A percentile compares a stretch with the other conserved stretches of the same genome.
Conservation (phyloP, 2,113 vertebrate species). For the Pterocles gutturalis region DNA sequence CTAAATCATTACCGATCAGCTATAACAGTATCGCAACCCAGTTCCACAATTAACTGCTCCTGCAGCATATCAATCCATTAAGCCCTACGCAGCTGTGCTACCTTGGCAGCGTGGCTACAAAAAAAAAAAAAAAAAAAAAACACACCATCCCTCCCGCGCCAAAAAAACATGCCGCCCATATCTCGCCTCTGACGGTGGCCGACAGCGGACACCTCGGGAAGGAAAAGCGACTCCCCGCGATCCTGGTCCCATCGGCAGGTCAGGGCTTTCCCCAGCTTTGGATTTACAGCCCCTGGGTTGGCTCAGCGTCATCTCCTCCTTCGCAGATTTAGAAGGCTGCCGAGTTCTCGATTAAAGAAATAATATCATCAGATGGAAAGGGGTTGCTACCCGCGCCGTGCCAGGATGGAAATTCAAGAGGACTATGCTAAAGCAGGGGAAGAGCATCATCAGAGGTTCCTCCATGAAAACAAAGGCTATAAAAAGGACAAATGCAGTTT, state of each 20-base stretch:
- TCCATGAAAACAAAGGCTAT: conserved; percentile 69
- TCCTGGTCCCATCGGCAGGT: rapidly evolving
- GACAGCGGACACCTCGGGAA: background rate
- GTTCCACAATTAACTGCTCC: conserved; percentile 50
- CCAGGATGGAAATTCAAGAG: background rate
- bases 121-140: background rate
- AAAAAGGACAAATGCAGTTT: conserved; percentile 53
- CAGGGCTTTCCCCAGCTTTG: background rate
- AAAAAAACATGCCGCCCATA: background rate
- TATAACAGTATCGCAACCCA: conserved; percentile 18
- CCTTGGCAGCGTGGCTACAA: background rate
- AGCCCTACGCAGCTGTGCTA: conserved; percentile 45
- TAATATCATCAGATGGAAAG: background rate
- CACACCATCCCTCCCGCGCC: background rate
- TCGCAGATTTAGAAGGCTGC: rapidly evolving
- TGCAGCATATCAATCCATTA: conserved; percentile 38
- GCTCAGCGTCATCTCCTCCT: background rate
- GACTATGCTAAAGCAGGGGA: background rate
- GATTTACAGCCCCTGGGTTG: rapidly evolving
- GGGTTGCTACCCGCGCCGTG: background rate
- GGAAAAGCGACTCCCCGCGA: rapidly evolving
- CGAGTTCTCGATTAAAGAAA: background rate
- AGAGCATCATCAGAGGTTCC: conserved; percentile 15
- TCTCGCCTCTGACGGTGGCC: background rate
- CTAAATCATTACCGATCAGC: conserved; percentile 62